phyloP scores from a whole-genome alignment of 2,113 vertebrate species.

The Chaenogobius annularis region DNA sequence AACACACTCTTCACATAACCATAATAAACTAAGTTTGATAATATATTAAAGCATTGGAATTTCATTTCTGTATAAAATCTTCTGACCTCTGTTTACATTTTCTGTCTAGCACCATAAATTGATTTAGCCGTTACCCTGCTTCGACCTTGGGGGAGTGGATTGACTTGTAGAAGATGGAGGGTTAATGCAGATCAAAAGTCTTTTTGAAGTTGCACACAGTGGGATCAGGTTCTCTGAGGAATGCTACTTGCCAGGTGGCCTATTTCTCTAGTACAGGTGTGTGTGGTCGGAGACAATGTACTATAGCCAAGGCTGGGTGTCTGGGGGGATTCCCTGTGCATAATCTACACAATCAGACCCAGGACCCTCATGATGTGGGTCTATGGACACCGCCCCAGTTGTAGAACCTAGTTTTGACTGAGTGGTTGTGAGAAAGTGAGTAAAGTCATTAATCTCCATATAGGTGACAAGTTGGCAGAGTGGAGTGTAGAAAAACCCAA shows the following conservation, averaged over 20 bases:
- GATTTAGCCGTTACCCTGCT: neutral
- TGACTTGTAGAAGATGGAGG: conserved; percentile 19
- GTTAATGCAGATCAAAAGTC: conserved; percentile 34
- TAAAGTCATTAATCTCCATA: conserved; percentile 75
- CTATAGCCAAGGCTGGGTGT: conserved; percentile 46
- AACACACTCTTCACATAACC: neutral
- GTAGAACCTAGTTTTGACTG: conserved; percentile 32
- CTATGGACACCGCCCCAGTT: conserved; percentile 35
- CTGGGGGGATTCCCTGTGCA: conserved; percentile 56
- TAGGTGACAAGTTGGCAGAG: conserved; percentile 58
- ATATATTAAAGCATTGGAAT: neutral
- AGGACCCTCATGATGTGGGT: conserved; percentile 52
- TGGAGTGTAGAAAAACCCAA: conserved; percentile 31
- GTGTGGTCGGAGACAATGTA: conserved; percentile 44
- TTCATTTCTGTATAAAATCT: neutral
- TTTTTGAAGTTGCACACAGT: conserved; percentile 31
- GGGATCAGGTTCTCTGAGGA: conserved; percentile 57
- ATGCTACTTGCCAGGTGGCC: conserved; percentile 57
- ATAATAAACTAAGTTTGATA: neutral
- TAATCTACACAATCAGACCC: conserved; percentile 48
- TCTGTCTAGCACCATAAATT: neutral
- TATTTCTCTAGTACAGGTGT: conserved; percentile 38
- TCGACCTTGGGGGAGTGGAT: neutral
- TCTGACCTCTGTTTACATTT: neutral
- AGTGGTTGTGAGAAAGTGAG: conserved; percentile 57